phyloP scores from a whole-genome alignment of 2,797 vertebrate species.

The Argentina silus region DNA sequence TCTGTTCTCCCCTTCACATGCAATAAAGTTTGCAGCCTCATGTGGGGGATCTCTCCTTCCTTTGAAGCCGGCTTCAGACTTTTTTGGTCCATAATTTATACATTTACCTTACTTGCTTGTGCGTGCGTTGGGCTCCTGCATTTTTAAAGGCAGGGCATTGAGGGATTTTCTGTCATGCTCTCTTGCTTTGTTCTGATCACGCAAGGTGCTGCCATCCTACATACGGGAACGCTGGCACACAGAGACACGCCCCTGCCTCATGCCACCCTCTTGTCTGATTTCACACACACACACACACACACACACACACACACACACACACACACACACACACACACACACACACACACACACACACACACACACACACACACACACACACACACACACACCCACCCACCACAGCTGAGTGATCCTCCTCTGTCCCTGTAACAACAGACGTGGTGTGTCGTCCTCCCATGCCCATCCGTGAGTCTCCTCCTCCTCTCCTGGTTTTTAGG shows the following conservation, averaged over 20 bases:
- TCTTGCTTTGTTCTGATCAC: constrained; percentile 85
- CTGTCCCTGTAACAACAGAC: constrained; percentile 46
- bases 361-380: constrained; percentile 28
- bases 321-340: constrained; percentile 2
- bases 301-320: constrained; percentile 3
- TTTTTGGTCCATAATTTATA: constrained; percentile 80
- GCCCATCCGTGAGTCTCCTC: background rate
- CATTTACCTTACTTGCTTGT: constrained; percentile 82
- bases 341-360: constrained; percentile 11
- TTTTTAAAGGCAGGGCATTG: constrained; percentile 91
- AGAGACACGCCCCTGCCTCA: constrained; percentile 40
- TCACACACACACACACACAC: constrained; percentile 31
- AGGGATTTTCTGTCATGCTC: constrained; percentile 89
- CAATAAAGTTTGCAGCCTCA: constrained; percentile 76
- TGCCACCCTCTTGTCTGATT: constrained; percentile 32
- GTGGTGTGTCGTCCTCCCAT: constrained; percentile 47
- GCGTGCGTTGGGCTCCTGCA: constrained; percentile 87
- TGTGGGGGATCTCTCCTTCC: constrained; percentile 78
- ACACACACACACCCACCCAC: no score
- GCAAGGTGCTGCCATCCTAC: constrained; percentile 80
- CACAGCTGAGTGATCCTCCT: no score
- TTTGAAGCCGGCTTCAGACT: constrained; percentile 66
- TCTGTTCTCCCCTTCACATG: constrained; percentile 50
- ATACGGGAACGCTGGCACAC: constrained; percentile 65
- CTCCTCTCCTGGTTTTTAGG: background rate